A percentile compares a stretch with the other conserved stretches of the same genome.
Evolutionary conservation across 2,888 invertebrate genomes (phyloP).

Genomic region (Thysanoteuthis rhombus): DNA sequence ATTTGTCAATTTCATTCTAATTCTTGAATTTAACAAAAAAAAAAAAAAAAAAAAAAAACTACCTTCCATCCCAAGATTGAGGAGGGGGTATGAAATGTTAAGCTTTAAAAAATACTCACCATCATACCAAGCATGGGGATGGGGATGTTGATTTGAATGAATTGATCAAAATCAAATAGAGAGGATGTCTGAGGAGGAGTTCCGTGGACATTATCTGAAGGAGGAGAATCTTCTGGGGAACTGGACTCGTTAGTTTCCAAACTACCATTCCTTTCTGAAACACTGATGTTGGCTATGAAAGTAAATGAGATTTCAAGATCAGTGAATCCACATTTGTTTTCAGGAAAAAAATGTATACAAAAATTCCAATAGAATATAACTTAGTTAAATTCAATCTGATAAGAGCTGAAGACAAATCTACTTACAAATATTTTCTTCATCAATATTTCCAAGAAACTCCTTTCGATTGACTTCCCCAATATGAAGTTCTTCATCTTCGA

Average conservation of each 20-base stretch:
- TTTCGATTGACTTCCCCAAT: neutral
- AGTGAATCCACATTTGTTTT: too few relatives aligned
- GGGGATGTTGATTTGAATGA: slow-evolving; percentile 81
- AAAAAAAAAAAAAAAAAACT: too few relatives aligned
- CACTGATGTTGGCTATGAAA: slow-evolving; percentile 37
- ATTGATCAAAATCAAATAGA: slow-evolving; percentile 84
- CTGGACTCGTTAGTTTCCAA: slow-evolving; percentile 59
- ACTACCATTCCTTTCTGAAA: slow-evolving; percentile 57
- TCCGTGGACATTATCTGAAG: slow-evolving; percentile 39
- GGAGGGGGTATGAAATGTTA: too few relatives aligned
- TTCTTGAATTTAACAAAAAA: too few relatives aligned
- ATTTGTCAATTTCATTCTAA: too few relatives aligned
- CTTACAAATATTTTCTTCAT: slow-evolving; percentile 17
- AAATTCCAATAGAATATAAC: too few relatives aligned
- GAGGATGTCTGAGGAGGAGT: slow-evolving; percentile 42
- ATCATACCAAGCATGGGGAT: slow-evolving; percentile 72
- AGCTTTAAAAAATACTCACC: slow-evolving; percentile 40
- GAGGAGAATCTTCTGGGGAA: slow-evolving; percentile 51
- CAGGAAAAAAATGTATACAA: too few relatives aligned
- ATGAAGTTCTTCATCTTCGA: neutral
- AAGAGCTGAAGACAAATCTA: neutral
- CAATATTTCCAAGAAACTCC: slow-evolving; percentile 18
- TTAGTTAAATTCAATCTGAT: too few relatives aligned
- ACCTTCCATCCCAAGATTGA: too few relatives aligned
- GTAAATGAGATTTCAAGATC: neutral